Percentiles rank a stretch among this genome's conserved stretches.
These are phyloP conservation scores for Pammene aurita DNA, from an alignment of 2,888 invertebrate species.

Conservation along the genomic window DNA sequence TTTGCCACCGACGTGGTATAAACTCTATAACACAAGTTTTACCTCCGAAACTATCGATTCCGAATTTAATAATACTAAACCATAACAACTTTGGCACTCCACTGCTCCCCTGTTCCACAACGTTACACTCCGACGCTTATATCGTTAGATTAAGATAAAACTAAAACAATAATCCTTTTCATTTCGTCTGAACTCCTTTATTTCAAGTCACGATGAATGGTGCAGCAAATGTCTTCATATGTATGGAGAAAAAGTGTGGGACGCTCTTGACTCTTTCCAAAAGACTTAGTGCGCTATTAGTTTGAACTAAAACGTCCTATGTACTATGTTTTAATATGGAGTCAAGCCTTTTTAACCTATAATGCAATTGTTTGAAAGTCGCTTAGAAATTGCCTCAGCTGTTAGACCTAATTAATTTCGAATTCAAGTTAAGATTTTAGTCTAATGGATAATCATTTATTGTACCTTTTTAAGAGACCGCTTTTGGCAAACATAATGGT, in stretches of 20 bases:
- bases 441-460: constrained; percentile 1
- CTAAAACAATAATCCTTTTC: constrained; percentile 83
- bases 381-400: constrained; percentile 53
- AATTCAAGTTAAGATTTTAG: constrained; percentile 11
- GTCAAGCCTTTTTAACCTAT: background rate
- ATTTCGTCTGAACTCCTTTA: constrained; percentile 72
- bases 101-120: constrained; percentile 49
- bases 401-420: constrained; percentile 56
- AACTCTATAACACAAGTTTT: too few relatives aligned
- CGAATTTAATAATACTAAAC: too few relatives aligned
- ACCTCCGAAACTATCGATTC: too few relatives aligned
- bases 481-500: background rate
- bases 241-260: constrained; percentile 68
- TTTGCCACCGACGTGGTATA: too few relatives aligned
- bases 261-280: constrained; percentile 59
- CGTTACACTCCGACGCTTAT: constrained; percentile 66
- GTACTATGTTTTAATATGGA: background rate
- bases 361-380: constrained; percentile 52
- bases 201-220: constrained; percentile 69
- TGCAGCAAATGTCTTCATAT: constrained; percentile 69
- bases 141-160: constrained; percentile 81
- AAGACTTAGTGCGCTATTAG: constrained; percentile 25
- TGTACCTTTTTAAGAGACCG: constrained; percentile 1
- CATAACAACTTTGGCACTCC: too few relatives aligned
- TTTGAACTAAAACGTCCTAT: background rate